A percentile compares a stretch with the other conserved stretches of the same genome.
phyloP scores from a whole-genome alignment of 2,797 vertebrate genomes.

The Arrhamphus sclerolepis region DNA sequence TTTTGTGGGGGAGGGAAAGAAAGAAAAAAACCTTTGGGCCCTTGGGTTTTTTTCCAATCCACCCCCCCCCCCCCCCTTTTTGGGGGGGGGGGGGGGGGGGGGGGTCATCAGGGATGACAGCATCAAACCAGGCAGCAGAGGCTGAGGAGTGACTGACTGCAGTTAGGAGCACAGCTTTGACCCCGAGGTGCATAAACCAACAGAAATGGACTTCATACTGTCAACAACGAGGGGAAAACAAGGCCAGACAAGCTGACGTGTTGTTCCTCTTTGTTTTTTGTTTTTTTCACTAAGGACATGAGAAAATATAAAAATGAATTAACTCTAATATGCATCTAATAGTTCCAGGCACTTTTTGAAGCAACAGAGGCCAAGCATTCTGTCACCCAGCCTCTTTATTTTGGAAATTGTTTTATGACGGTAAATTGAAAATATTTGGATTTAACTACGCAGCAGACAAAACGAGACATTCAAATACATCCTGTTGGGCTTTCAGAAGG shows the following conservation, averaged over 20 bases:
- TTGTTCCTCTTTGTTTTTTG: too few relatives aligned
- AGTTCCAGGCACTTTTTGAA: neutral
- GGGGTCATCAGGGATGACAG: constrained; percentile 17
- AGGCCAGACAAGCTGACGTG: neutral
- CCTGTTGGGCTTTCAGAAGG: neutral
- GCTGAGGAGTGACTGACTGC: too few relatives aligned
- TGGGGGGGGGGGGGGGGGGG: constrained; percentile 9
- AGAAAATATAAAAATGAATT: neutral
- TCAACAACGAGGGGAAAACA: constrained; percentile 36
- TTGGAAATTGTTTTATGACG: constrained; percentile 1
- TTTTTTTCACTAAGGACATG: too few relatives aligned
- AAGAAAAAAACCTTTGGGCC: too few relatives aligned
- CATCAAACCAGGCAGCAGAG: too few relatives aligned
- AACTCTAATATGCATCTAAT: neutral
- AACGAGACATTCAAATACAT: neutral
- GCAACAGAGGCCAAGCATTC: neutral
- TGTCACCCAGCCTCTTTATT: neutral
- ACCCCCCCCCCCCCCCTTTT: constrained; percentile 62
- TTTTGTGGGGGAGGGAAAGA: too few relatives aligned
- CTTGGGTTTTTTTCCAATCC: too few relatives aligned
- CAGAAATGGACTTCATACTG: constrained; percentile 27
- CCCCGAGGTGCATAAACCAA: constrained; percentile 42
- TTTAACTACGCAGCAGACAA: neutral
- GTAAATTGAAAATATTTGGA: constrained; percentile 6
- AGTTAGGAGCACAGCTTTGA: constrained; percentile 53